A percentile compares a stretch with the other conserved stretches of the same genome.
phyloP scores from a whole-genome alignment of 2,888 invertebrate genomes.

The Trichogramma dendrolimi region DNA sequence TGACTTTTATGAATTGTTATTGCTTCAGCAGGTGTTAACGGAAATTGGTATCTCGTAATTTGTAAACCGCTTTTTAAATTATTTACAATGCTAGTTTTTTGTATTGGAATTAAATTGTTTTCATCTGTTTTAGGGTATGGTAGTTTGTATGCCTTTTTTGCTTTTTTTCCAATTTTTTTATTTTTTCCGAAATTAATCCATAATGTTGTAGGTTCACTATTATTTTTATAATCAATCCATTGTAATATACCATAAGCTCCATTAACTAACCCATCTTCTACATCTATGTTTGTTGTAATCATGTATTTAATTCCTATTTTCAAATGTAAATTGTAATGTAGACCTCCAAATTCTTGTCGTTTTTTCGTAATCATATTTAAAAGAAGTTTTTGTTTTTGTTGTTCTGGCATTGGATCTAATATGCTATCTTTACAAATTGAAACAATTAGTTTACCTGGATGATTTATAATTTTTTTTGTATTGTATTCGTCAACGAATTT shows the following conservation, averaged over 20 bases:
- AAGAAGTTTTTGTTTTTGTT: constrained; percentile 1
- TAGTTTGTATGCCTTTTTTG: constrained; percentile 7
- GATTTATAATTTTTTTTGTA: no score
- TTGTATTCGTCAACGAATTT: no score
- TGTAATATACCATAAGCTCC: constrained; percentile 28
- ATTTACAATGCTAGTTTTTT: constrained; percentile 2
- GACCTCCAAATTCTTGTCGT: constrained; percentile 30
- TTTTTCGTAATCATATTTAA: constrained; percentile 21
- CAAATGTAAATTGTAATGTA: constrained; percentile 28
- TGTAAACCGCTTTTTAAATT: constrained; percentile 15
- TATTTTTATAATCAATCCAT: constrained; percentile 1
- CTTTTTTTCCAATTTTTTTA: constrained; percentile 19
- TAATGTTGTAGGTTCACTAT: constrained; percentile 14
- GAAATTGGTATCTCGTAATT: constrained; percentile 18
- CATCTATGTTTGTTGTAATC: constrained; percentile 22
- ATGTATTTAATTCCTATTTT: constrained; percentile 34
- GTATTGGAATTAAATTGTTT: constrained; percentile 13
- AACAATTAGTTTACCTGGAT: no score
- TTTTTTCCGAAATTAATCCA: constrained; percentile 27
- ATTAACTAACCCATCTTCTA: constrained; percentile 31
- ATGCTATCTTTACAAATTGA: no score
- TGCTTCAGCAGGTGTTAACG: constrained; percentile 21
- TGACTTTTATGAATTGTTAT: no score
- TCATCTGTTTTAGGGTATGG: constrained; percentile 9
- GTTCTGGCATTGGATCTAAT: no score